phyloP scores from a whole-genome alignment of 2,888 invertebrate species.

The Xestobium rufovillosum region DNA sequence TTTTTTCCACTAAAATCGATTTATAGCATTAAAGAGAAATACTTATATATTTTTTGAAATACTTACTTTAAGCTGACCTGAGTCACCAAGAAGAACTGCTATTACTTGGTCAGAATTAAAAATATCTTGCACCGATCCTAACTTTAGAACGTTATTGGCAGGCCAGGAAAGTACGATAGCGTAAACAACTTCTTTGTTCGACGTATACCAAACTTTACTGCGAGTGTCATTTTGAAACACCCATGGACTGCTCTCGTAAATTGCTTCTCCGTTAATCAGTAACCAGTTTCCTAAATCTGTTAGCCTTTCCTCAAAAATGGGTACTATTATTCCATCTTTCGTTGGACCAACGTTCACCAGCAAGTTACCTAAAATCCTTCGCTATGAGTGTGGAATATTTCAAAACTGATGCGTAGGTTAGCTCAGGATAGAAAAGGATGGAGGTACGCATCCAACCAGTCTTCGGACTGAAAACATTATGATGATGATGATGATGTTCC shows the following conservation, averaged over 20 bases:
- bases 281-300: constrained; percentile 72
- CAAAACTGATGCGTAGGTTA: too few relatives aligned
- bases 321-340: constrained; percentile 72
- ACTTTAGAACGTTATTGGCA: constrained; percentile 43
- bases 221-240: constrained; percentile 70
- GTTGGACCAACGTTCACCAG: constrained; percentile 83
- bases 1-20: constrained; percentile 8
- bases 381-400: too few relatives aligned
- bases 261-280: constrained; percentile 70
- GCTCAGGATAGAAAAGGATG: too few relatives aligned
- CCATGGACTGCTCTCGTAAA: constrained; percentile 72
- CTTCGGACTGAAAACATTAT: too few relatives aligned
- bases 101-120: constrained; percentile 29
- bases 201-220: constrained; percentile 43
- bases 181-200: constrained; percentile 47
- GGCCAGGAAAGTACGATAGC: constrained; percentile 69
- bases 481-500: too few relatives aligned
- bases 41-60: constrained; percentile 4
- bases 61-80: constrained; percentile 30
- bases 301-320: constrained; percentile 77
- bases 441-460: too few relatives aligned
- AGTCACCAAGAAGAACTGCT: constrained; percentile 50
- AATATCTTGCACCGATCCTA: constrained; percentile 38
- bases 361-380: constrained; percentile 52
- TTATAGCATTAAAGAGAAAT: neutral